Base-by-base conservation (phyloP, 2,888 invertebrate genomes). In the Aleiodes alternator region DNA sequence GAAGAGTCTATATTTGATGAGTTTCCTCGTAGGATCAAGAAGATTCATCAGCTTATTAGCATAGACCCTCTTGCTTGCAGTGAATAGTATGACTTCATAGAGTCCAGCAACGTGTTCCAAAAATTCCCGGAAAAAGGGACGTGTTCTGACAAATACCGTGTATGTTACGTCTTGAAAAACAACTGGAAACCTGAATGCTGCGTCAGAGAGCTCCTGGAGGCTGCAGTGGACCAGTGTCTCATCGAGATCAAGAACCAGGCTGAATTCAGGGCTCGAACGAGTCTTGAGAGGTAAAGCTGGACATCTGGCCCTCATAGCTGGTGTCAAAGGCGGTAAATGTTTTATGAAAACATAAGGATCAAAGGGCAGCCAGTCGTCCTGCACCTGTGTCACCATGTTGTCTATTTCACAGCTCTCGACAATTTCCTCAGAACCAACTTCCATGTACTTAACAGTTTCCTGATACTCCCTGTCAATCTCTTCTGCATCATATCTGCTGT, bases 181-280 rank as follows among this genome's bases (percentile, higher is more conserved):
- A 51, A 98, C 98, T 0, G 97, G 97, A 90, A 98, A 98, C 81
- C 96, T 95, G 90, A 98, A 96, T 83, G 96, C 95, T 0, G 98
- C 97, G 88, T 98, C 98, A 0, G 96, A 94, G 75, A 98, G 90
- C 90, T 97, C 97, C 83, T 96, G 96, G 3, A 98, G 92, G 82
- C 97, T 97, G 90, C 98, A 98, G 88, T 98, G 98, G 3, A 98
- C 98, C 84, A 98, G 90, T 0, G 98, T 98, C 91, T 98, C 98
- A 90, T 98, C 98, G 84, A 89, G 84, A 83, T 89, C 89, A 56
- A 89, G 82, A 7, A 96, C 97, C 90, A 98, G 91, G 90, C 98
- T 98, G 82, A 97, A 97, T 87, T 97, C 96, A 0, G 98, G 98
- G 84, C 97, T 96, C 85, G 97, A 96, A 69, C 98, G 91, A 0